These are phyloP conservation scores for Asobara japonica DNA, from an alignment of 1,140 invertebrate species.

Conservation along the genomic window DNA sequence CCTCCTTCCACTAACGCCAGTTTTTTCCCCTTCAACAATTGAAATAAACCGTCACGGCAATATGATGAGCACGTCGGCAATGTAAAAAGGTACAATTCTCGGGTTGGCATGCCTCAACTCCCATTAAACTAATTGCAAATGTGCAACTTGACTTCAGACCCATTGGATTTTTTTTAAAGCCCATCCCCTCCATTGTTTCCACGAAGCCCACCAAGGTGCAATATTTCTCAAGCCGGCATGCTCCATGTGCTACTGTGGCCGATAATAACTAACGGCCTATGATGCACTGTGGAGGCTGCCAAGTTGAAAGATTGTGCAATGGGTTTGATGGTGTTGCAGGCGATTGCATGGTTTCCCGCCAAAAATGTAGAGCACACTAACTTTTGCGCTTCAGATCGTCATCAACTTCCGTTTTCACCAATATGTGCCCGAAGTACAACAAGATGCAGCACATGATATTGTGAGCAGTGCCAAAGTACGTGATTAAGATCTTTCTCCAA, in stretches of 20 bases:
- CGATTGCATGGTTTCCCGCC: no score
- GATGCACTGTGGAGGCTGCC: no score
- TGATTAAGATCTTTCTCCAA: no score
- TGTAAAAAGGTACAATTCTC: background rate
- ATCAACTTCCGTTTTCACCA: no score
- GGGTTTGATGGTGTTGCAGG: no score
- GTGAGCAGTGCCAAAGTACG: no score
- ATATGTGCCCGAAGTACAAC: no score
- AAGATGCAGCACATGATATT: no score
- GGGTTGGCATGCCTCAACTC: background rate
- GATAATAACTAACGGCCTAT: no score
- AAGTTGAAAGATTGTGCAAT: no score
- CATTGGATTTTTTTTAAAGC: background rate
- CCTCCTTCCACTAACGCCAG: background rate
- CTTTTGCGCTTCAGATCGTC: no score
- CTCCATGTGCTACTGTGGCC: background rate
- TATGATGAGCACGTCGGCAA: conserved; percentile 13
- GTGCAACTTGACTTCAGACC: background rate
- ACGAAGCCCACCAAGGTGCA: background rate
- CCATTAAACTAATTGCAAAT: conserved; percentile 17
- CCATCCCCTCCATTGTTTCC: background rate
- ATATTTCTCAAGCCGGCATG: background rate
- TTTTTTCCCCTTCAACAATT: background rate
- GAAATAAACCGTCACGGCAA: conserved; percentile 2
- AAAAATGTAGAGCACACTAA: no score